These are phyloP conservation scores for Anthoscopus minutus DNA, from an alignment of 2,113 vertebrate genomes.

Conservation along the genomic window DNA sequence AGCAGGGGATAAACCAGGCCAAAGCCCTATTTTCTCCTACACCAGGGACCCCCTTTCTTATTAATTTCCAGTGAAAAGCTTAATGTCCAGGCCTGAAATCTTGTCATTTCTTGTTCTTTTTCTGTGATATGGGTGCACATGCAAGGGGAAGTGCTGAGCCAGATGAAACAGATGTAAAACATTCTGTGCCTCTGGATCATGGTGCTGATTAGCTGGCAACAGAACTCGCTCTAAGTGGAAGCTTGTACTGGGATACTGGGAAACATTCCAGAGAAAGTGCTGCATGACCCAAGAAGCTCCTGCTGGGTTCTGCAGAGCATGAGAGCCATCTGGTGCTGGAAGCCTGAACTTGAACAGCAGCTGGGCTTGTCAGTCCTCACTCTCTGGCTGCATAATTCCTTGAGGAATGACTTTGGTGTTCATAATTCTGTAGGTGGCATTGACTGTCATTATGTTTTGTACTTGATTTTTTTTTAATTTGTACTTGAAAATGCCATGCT, in stretches of 20 bases:
- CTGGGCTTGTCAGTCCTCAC: not conserved
- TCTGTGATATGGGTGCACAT: not conserved
- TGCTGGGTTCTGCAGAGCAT: not conserved
- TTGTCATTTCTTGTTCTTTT: not conserved
- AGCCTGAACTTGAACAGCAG: not conserved
- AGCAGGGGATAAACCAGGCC: not conserved
- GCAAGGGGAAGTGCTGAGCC: not conserved
- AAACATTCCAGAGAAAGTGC: not conserved
- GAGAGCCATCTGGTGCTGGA: slow-evolving; percentile 11
- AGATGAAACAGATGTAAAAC: not conserved
- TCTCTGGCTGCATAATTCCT: not conserved
- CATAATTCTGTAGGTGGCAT: not conserved
- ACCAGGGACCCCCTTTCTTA: not conserved
- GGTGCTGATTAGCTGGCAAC: not conserved
- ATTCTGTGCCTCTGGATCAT: not conserved
- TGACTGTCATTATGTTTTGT: not conserved
- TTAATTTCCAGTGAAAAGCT: not conserved
- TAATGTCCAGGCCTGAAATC: not conserved
- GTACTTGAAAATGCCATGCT: not conserved
- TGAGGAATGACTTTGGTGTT: not conserved
- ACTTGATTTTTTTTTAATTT: not conserved
- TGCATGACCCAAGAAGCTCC: not conserved
- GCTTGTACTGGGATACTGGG: not conserved
- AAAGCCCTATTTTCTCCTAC: not conserved
- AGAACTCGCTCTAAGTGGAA: not conserved